Percentiles rank a stretch among this genome's conserved stretches.
phyloP scores from a whole-genome alignment of 2,888 invertebrate species.

The Eudasyphora cyanicolor region DNA sequence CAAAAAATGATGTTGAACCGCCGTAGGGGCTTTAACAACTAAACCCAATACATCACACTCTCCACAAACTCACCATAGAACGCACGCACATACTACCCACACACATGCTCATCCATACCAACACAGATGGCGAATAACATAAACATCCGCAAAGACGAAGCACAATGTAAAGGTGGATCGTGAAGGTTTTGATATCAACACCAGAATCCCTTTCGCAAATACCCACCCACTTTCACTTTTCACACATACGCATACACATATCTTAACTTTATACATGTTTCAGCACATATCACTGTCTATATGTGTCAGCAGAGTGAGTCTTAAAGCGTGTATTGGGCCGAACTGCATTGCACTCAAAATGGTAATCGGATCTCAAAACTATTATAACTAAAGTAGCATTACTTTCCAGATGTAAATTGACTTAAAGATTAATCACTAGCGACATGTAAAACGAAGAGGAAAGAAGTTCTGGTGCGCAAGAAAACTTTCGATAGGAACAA shows the following conservation, averaged over 20 bases:
- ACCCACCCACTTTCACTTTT: neutral
- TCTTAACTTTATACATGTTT: neutral
- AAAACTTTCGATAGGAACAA: too few relatives aligned
- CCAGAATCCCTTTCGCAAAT: neutral
- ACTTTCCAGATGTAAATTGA: too few relatives aligned
- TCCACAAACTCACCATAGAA: neutral
- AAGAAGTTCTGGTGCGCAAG: too few relatives aligned
- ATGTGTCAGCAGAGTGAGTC: neutral
- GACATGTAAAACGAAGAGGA: too few relatives aligned
- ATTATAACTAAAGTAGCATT: too few relatives aligned
- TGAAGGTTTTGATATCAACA: neutral
- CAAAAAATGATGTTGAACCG: slow-evolving; percentile 30
- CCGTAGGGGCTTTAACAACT: slow-evolving; percentile 7
- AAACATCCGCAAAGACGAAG: neutral
- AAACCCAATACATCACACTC: neutral
- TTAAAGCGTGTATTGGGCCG: too few relatives aligned
- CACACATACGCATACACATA: neutral
- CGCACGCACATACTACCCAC: neutral
- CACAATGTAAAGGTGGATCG: neutral
- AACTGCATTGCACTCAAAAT: too few relatives aligned
- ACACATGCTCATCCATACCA: neutral
- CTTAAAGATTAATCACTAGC: too few relatives aligned
- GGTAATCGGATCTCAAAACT: too few relatives aligned
- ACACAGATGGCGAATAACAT: neutral
- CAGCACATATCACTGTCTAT: neutral